Evolutionary conservation across 2,797 vertebrate genomes (phyloP), one percentile per base, ranked within the genome.

Genomic region (Gallinago solitaria): DNA sequence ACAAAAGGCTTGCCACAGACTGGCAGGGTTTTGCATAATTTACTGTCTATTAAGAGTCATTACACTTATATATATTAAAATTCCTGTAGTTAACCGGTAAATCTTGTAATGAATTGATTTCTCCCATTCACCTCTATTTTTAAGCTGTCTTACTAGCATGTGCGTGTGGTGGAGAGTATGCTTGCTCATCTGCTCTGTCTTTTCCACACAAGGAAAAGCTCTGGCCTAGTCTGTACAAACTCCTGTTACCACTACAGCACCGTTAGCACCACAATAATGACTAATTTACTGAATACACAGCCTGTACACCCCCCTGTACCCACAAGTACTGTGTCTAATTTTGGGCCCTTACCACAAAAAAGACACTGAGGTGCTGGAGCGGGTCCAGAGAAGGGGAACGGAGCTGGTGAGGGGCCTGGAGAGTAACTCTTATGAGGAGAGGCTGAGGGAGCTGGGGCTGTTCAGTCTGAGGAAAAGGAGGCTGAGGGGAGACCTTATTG

Each of bases 111-210:
- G 15, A 76, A 77, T n/a, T 4, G 4, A 63, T 67, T 91, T 32
- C 5, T 84, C 33, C 9, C 17, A 43, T 79, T 78, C 8, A 15
- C 3, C 19, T 88, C 13, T 14, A 79, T 25, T 90, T 88, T 63
- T 25, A 88, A 60, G 35, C 28, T 77, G 39, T 59, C 20, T 78
- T 83, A 61, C 32, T 69, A 14, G 6, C 8, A 11, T 70, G 39
- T 74, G 6, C 15, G 28, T 59, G 11, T 53, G 18, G 19, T 3
- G 1, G 25, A 68, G 17, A 54, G 5, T 20, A 23, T 0, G 0
- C 32, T 33, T 68, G 21, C 41, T 56, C 30, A 67, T 37, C 17
- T 63, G 37, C 13, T 48, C 35, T 37, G 45, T 43, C 28, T 95
- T 64, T 74, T 67, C 54, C 20, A 41, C 20, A 41, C 1, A 70